Conservation (phyloP, 35 echinoderm and acorn worm genomes). For the Apostichopus japonicus region DNA sequence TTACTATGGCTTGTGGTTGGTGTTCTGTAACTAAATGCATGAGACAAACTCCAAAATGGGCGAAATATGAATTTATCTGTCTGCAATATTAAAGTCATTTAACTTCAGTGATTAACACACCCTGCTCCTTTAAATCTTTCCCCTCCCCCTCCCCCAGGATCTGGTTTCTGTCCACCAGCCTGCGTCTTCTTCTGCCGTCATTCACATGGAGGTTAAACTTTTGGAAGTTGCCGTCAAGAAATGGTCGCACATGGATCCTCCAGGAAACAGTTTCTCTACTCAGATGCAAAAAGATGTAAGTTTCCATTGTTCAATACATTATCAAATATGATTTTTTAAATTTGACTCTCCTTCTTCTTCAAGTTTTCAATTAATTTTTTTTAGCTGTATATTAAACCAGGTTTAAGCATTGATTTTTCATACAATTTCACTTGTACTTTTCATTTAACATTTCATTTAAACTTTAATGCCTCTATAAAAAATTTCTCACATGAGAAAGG, state of each 20-base stretch:
- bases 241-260: slow-evolving; percentile 68
- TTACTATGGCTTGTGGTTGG: too few species aligned
- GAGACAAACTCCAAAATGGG: too few species aligned
- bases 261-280: slow-evolving; percentile 73
- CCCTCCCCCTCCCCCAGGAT: slow-evolving; percentile 50
- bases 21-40: too few species aligned
- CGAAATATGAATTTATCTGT: too few species aligned
- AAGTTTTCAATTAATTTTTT: not conserved
- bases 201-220: slow-evolving; percentile 87
- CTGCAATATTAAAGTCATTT: too few species aligned
- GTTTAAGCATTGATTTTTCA: too few species aligned
- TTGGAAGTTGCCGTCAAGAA: slow-evolving; percentile 77
- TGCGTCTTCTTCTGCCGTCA: slow-evolving; percentile 62
- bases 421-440: too few species aligned
- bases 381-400: not conserved
- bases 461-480: too few species aligned
- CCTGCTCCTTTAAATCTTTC: too few species aligned
- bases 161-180: slow-evolving; percentile 72
- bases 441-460: too few species aligned
- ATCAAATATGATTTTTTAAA: not conserved
- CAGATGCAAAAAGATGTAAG: slow-evolving; percentile 99
- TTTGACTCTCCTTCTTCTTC: not conserved
- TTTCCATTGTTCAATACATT: not conserved
- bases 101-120: too few species aligned
- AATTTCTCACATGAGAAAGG: too few species aligned